These are phyloP conservation scores for Chelidonichthys spinosus DNA, from an alignment of 2,797 vertebrate species.

Conservation along the genomic window DNA sequence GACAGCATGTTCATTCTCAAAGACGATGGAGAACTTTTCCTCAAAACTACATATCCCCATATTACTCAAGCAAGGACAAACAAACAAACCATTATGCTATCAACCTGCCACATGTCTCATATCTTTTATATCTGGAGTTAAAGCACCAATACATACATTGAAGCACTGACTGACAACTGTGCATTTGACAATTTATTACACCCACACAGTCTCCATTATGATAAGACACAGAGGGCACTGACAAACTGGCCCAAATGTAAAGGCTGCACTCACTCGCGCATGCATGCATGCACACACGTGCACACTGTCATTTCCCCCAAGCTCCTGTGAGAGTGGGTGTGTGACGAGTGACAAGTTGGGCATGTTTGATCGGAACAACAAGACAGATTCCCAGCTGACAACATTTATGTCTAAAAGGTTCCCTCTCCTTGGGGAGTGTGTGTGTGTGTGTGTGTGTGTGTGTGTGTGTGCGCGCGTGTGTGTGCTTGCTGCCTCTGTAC, in stretches of 20 bases:
- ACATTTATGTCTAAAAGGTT: conserved; percentile 69
- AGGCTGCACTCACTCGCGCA: neutral
- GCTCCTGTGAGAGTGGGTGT: conserved; percentile 28
- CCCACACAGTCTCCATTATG: neutral
- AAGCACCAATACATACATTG: neutral
- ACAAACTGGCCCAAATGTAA: conserved; percentile 28
- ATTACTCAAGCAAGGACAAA: too few species aligned
- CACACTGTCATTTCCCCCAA: conserved; percentile 31
- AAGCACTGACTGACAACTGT: neutral
- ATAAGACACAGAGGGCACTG: conserved; percentile 9
- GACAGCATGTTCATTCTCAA: neutral
- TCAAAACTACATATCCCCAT: too few species aligned
- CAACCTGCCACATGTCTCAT: too few species aligned
- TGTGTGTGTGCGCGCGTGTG: neutral
- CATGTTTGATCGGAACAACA: conserved; percentile 53
- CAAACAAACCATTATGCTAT: too few species aligned
- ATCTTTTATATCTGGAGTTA: neutral
- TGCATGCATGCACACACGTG: neutral
- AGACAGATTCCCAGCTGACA: conserved; percentile 54
- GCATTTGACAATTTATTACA: conserved; percentile 9
- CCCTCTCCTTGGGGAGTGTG: conserved; percentile 38
- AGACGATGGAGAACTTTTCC: too few species aligned
- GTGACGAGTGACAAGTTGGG: conserved; percentile 44
- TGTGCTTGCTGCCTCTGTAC: conserved; percentile 3
- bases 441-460: neutral